phyloP scores from a whole-genome alignment of 2,888 invertebrate genomes.

The Drosophila neonasuta region DNA sequence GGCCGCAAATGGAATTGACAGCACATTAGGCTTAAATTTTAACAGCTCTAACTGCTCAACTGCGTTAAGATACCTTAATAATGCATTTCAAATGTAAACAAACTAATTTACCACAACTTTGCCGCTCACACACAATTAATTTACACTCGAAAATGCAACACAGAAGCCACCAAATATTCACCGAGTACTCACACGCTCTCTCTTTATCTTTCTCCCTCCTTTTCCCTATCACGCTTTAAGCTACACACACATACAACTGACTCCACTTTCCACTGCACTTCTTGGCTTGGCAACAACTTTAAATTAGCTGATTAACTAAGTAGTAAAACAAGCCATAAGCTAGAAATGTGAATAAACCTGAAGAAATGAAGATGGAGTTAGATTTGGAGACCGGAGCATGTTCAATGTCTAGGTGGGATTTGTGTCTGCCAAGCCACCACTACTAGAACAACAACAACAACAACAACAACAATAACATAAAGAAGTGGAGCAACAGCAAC shows the following conservation, averaged over 20 bases:
- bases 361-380: slow-evolving; percentile 2
- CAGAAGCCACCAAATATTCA: slow-evolving; percentile 40
- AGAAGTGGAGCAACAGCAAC: slow-evolving; percentile 38
- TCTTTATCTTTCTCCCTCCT: slow-evolving; percentile 1
- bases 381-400: slow-evolving; percentile 39
- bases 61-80: neutral
- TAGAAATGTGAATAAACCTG: slow-evolving; percentile 22
- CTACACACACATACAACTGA: slow-evolving; percentile 12
- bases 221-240: slow-evolving; percentile 17
- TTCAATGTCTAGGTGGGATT: slow-evolving; percentile 65
- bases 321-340: slow-evolving; percentile 71
- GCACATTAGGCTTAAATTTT: neutral
- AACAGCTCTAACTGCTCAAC: neutral
- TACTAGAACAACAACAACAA: slow-evolving; percentile 20
- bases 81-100: neutral
- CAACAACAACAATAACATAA: slow-evolving; percentile 5
- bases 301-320: slow-evolving; percentile 76
- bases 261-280: slow-evolving; percentile 1
- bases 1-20: neutral
- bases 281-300: slow-evolving; percentile 52
- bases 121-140: neutral
- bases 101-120: slow-evolving; percentile 10
- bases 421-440: slow-evolving; percentile 49
- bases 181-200: slow-evolving; percentile 1
- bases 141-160: slow-evolving; percentile 16